These are phyloP conservation scores for Passer domesticus DNA, from an alignment of 2,113 vertebrate genomes.

Conservation along the genomic window DNA sequence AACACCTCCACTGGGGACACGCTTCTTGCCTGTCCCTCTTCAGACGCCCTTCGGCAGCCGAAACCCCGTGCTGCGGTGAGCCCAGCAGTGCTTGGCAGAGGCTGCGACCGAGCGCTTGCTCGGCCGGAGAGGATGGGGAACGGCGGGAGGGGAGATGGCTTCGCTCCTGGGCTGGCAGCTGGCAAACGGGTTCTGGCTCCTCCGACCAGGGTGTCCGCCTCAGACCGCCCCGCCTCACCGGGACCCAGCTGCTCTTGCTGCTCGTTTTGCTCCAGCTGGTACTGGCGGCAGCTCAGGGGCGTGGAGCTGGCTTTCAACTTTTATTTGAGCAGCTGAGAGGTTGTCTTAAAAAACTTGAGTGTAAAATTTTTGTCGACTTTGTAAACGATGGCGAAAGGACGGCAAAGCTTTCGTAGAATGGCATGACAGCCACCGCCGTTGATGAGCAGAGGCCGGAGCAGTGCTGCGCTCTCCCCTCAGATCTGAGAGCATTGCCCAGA, in stretches of 20 bases:
- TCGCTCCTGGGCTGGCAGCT: too few species aligned
- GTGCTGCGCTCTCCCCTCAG: not conserved
- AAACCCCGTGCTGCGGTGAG: not conserved
- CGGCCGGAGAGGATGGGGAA: not conserved
- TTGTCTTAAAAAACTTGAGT: not conserved
- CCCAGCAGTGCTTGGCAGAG: not conserved
- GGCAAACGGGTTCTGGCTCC: not conserved
- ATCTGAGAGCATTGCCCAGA: not conserved
- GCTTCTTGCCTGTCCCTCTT: not conserved
- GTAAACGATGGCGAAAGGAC: not conserved
- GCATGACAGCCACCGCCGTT: not conserved
- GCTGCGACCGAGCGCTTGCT: not conserved
- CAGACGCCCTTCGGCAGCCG: not conserved
- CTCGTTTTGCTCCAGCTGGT: not conserved
- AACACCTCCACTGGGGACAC: too few species aligned
- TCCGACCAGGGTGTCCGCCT: not conserved
- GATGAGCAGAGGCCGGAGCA: not conserved
- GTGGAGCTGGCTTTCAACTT: not conserved
- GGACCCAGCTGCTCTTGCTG: not conserved
- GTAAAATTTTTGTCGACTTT: not conserved
- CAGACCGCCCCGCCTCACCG: not conserved
- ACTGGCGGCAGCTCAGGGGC: not conserved
- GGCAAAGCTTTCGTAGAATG: not conserved
- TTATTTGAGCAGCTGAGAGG: not conserved
- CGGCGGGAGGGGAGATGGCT: not conserved